Percentiles rank a stretch among this genome's conserved stretches.
phyloP scores from a whole-genome alignment of 2,888 invertebrate species.

The Busseola fusca region DNA sequence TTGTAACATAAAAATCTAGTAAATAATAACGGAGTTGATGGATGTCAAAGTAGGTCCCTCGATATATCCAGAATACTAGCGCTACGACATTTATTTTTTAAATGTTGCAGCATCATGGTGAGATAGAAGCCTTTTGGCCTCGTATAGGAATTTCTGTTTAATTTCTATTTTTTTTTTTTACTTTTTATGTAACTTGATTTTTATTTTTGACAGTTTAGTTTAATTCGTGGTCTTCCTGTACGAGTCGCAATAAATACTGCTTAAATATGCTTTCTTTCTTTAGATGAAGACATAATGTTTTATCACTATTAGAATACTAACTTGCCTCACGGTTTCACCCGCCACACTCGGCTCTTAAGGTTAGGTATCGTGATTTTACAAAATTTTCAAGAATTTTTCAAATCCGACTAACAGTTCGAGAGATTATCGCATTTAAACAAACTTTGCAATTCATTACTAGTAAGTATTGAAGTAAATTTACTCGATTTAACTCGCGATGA shows the following conservation, averaged over 20 bases:
- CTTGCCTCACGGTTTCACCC: not conserved
- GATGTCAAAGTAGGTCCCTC: not conserved
- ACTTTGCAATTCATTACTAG: not conserved
- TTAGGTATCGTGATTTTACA: not conserved
- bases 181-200: too few species aligned
- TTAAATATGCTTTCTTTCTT: too few species aligned
- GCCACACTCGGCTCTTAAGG: not conserved
- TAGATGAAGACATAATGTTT: too few species aligned
- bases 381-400: not conserved
- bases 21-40: not conserved
- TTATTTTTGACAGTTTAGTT: too few species aligned
- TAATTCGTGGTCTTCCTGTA: too few species aligned
- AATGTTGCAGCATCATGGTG: too few species aligned
- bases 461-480: slow-evolving; percentile 13
- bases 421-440: not conserved
- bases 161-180: too few species aligned
- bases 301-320: not conserved
- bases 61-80: too few species aligned
- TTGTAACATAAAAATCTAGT: not conserved
- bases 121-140: too few species aligned
- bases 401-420: not conserved
- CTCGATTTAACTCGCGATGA: slow-evolving; percentile 37
- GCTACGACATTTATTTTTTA: too few species aligned
- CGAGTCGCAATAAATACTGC: too few species aligned
- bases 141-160: too few species aligned